phyloP scores from a whole-genome alignment of 1,140 invertebrate genomes.

The Laupala kohalensis region DNA sequence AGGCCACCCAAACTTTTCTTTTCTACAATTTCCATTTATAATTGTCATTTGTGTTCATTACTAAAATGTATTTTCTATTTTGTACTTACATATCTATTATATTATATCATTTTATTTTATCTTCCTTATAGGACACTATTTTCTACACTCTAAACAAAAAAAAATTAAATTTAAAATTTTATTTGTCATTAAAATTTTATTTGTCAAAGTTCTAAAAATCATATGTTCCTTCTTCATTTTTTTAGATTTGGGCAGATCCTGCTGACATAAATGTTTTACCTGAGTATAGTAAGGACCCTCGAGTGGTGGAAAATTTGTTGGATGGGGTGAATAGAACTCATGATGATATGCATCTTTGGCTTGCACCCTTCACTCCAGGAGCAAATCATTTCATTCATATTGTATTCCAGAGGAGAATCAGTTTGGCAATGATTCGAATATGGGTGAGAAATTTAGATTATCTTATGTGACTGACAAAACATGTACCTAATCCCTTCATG shows the following conservation, averaged over 20 bases:
- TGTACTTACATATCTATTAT: not conserved
- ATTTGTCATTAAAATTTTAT: not conserved
- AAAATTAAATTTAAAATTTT: not conserved
- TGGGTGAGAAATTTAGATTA: conserved; percentile 45
- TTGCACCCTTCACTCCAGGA: conserved; percentile 43
- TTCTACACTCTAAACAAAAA: too few relatives aligned
- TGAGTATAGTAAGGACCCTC: conserved; percentile 41
- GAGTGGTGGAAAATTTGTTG: conserved; percentile 46
- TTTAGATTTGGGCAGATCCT: conserved; percentile 41
- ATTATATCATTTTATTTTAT: not conserved
- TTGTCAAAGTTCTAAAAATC: not conserved
- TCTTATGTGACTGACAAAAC: not conserved
- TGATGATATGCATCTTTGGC: conserved; percentile 66
- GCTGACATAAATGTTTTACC: conserved; percentile 43
- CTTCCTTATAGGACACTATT: too few relatives aligned
- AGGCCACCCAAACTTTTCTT: too few relatives aligned
- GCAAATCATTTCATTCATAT: conserved; percentile 43
- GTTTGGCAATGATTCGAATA: conserved; percentile 57
- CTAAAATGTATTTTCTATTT: not conserved
- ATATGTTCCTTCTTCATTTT: not conserved
- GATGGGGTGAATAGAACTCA: conserved; percentile 58
- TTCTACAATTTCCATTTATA: not conserved
- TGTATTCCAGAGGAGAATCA: conserved; percentile 38
- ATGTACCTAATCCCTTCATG: not conserved
- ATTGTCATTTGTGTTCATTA: not conserved